Evolutionary conservation across 2,113 vertebrate species (phyloP).

Genomic region (Axis porcinus): DNA sequence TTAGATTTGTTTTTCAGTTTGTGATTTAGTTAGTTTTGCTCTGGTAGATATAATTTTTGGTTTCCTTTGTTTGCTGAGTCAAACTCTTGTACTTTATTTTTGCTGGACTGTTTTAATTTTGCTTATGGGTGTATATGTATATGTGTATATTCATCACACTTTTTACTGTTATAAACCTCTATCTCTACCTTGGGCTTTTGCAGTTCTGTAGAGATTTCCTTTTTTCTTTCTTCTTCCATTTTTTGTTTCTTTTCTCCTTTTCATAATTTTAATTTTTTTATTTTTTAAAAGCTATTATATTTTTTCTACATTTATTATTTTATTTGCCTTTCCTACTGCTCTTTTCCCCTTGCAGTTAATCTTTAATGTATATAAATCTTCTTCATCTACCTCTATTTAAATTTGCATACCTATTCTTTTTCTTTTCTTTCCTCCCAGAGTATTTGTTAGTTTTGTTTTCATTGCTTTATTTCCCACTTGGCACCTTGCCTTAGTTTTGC

Average conservation of each 20-base stretch:
- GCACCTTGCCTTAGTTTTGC: neutral
- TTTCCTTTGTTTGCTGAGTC: neutral
- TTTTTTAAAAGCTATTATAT: neutral
- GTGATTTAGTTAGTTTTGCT: neutral
- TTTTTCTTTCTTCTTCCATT: neutral
- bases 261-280: neutral
- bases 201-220: neutral
- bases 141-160: neutral
- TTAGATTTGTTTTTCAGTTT: neutral
- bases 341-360: neutral
- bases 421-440: neutral
- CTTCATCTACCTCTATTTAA: neutral
- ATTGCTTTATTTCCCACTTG: neutral
- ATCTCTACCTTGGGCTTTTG: fast-evolving
- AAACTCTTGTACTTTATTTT: neutral
- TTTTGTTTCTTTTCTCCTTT: neutral
- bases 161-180: neutral
- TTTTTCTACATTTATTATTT: neutral
- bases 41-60: neutral
- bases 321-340: neutral
- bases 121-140: neutral
- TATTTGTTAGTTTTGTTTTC: neutral
- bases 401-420: neutral
- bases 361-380: neutral
- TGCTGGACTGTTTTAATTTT: neutral